Evolutionary conservation across 2,797 vertebrate species (phyloP), one percentile per base, ranked within the genome.

Genomic region (Cryptoblepharus egeriae): DNA sequence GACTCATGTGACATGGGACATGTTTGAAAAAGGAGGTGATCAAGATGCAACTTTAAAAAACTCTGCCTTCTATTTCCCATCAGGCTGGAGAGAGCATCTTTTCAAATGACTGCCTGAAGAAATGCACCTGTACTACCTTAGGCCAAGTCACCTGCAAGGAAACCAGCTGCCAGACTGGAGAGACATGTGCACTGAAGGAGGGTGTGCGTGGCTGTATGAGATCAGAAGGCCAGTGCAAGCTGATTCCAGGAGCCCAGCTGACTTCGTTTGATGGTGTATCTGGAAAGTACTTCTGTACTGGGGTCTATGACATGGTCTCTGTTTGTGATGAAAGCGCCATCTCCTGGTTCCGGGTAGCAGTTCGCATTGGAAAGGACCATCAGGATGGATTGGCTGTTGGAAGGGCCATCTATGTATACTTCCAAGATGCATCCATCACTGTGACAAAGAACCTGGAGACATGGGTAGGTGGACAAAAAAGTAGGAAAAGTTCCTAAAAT

Each of bases 331-430:
- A 87, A 69, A 11, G 57, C 0, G 58, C 80, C 2, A 1, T 60
- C 9, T 85, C 89, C 65, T 97, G 96, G 97, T 97, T 96, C 94
- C 94, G 96, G 1, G 94, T 97, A 64, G 86, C 96, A 11, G 77
- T 52, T 30, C 58, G 30, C 24, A 68, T 84, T 2, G 63, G 55
- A 57, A 68, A 58, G 52, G 12, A 60, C 1, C 15, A 42, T 7
- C 37, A 60, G 2, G 39, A 78, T 13, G 20, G 13, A 2, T 49
- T 68, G 24, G 55, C 37, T 5, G 13, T 3, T 30, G 77, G 63
- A 13, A 60, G 39, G 28, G 63, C 70, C 2, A 1, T 78, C 37
- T 79, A 68, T 4, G 13, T 84, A 15, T 74, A 35, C 35, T 74
- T 74, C 26, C 70, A 1, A 12, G 39, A 74, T 12, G 26, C 76